Percentiles rank a stretch among this genome's conserved stretches.
These are phyloP conservation scores for Pterostichus madidus DNA, from an alignment of 2,888 invertebrate genomes.

Conservation along the genomic window DNA sequence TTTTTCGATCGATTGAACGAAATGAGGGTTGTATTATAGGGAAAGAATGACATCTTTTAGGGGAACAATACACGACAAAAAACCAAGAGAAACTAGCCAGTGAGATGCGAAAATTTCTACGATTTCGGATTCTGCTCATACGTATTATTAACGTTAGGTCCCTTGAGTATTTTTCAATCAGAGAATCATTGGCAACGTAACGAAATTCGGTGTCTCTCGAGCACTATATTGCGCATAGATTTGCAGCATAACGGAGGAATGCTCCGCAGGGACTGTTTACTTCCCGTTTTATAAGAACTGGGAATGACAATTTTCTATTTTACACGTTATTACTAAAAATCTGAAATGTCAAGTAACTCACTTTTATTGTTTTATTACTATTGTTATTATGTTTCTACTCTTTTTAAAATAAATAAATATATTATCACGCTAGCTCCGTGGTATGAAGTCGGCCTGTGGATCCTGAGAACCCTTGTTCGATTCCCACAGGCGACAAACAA, in stretches of 20 bases:
- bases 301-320: background rate
- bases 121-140: conserved; percentile 61
- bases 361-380: too few relatives aligned
- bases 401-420: too few relatives aligned
- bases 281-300: conserved; percentile 22
- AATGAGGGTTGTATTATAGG: conserved; percentile 75
- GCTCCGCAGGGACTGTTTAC: conserved; percentile 41
- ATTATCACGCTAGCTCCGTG: too few relatives aligned
- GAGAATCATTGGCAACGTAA: conserved; percentile 66
- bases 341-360: too few relatives aligned
- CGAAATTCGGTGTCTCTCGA: conserved; percentile 20
- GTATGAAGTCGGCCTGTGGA: too few relatives aligned
- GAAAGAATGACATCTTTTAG: conserved; percentile 74
- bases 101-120: conserved; percentile 71
- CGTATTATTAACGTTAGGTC: conserved; percentile 67
- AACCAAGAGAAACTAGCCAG: conserved; percentile 73
- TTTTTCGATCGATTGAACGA: conserved; percentile 73
- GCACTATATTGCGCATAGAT: conserved; percentile 56
- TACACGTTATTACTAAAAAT: too few relatives aligned
- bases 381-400: background rate
- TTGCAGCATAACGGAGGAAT: conserved; percentile 39
- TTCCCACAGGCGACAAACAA: too few relatives aligned
- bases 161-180: conserved; percentile 75
- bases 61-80: conserved; percentile 70
- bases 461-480: too few relatives aligned